Evolutionary conservation across 1,140 invertebrate genomes (phyloP).

Genomic region (Amyelois transitella): DNA sequence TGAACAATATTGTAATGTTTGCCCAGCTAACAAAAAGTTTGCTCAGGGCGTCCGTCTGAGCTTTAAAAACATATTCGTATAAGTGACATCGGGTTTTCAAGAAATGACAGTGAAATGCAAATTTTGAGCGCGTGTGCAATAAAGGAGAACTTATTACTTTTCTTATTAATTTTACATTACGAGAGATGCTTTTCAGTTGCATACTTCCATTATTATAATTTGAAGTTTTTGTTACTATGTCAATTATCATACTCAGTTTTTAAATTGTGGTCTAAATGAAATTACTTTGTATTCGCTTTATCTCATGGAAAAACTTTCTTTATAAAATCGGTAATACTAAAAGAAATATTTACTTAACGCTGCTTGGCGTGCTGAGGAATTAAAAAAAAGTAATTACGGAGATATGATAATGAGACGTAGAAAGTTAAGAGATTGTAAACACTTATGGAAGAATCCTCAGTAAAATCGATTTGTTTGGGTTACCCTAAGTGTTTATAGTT

Average conservation of each 20-base stretch:
- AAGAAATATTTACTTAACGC: neutral
- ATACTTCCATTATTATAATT: too few relatives aligned
- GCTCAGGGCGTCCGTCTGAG: neutral
- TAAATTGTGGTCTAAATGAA: too few relatives aligned
- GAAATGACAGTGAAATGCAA: neutral
- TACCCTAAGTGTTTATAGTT: neutral
- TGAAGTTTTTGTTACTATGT: too few relatives aligned
- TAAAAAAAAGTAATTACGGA: neutral
- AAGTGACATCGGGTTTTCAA: neutral
- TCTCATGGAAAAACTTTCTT: neutral
- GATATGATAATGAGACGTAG: neutral
- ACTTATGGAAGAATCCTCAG: neutral
- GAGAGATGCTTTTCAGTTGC: too few relatives aligned
- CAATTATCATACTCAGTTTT: too few relatives aligned
- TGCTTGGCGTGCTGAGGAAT: neutral
- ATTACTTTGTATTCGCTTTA: neutral
- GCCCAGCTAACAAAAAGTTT: neutral
- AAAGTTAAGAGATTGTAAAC: neutral
- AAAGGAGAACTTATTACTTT: too few relatives aligned
- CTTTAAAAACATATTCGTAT: neutral
- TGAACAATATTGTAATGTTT: slow-evolving; percentile 8
- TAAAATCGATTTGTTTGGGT: neutral
- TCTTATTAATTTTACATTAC: too few relatives aligned
- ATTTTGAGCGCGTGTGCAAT: neutral
- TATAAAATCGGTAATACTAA: neutral